Base-by-base conservation (phyloP, 1,140 invertebrate genomes). In the Halotydeus destructor region DNA sequence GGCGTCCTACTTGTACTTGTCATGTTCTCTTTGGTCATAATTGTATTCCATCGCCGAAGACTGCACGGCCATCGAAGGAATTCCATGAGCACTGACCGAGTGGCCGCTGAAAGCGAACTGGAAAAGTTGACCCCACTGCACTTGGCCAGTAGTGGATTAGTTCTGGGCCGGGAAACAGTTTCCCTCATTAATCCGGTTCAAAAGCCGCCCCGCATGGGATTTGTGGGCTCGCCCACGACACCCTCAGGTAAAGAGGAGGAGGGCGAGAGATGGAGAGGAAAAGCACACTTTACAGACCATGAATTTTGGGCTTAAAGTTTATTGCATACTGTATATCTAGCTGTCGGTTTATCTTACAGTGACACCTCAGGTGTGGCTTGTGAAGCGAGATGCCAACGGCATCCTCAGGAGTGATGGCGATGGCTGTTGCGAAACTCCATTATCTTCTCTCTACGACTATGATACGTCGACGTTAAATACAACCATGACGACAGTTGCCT, bases 141-240 rank as follows among this genome's bases (percentile, higher is more conserved):
- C 11, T 32, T 31, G 24, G 38, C 42, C 8, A 38, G 43, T 14
- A 37, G 35, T 26, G 43, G 32, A 4, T 39, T 30, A 12, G 26
- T 23, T n/a, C 30, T 35, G 8, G 22, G 14, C 30, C 14, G 27
- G 5, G 41, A 38, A 16, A 24, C 26, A 9, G 19, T 41, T 22
- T n/a, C 33, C n/a, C 42, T 41, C 3, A 35, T 47, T 11, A 47
- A 47, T 43, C 45, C 45, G 8, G 27, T 47, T 31, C 41, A 43
- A 26, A 47, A 47, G 27, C 45, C 45, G 8, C 45, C 45, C n/a
- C 16, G 45, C 42, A 18, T 43, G 3, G 41, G 34, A n/a, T n/a
- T n/a, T n/a, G n/a, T n/a, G n/a, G n/a, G n/a, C n/a, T n/a, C n/a
- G n/a, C n/a, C n/a, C n/a, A n/a, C n/a, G n/a, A n/a, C 14, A 0